Evolutionary conservation across 2,113 vertebrate genomes (phyloP), one percentile per base, ranked within the genome.

Genomic region (Centropristis striata): DNA sequence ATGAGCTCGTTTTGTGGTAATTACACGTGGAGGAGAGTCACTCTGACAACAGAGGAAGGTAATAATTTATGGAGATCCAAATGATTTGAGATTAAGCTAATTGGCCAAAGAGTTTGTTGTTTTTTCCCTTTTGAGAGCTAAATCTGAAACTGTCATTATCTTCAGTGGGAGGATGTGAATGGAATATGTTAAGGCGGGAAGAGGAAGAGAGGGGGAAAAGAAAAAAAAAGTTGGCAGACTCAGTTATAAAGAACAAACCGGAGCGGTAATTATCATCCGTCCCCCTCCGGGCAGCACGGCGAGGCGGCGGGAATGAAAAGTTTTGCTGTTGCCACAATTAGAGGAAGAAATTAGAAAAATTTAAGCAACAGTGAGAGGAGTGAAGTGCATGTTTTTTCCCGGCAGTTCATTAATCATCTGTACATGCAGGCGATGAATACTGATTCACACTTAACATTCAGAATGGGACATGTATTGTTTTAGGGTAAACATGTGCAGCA

Each of bases 1-100:
- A 42, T 65, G 55, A 54, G 14, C 49, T 7, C 1, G 11, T 65
- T 54, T 27, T 32, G 15, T 27, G 28, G 16, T 61, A 54, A 79
- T 82, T 59, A 53, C 37, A 42, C 0, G 0, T 21, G 55, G 41
- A 39, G 63, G 20, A 15, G 50, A 57, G 37, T 21, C 0, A 6
- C n/a, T 76, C 27, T 47, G 53, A 85, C 51, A 54, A 73, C 15
- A 47, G 71, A 61, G 51, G 42, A 71, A 44, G 0, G 53, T 46
- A 28, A 53, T 79, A 21, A 72, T 70, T 65, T 61, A 41, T 21
- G 8, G 28, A 71, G 51, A 71, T 77, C 25, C 47, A 71, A 86
- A 25, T 47, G 0, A 49, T 46, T 73, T 70, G 14, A 73, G 70
- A 83, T 86, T 49, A 54, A 54, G 49, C 39, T 73, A 75, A 87